Conservation (phyloP, 1,140 invertebrate genomes). For the Danaus plexippus region DNA sequence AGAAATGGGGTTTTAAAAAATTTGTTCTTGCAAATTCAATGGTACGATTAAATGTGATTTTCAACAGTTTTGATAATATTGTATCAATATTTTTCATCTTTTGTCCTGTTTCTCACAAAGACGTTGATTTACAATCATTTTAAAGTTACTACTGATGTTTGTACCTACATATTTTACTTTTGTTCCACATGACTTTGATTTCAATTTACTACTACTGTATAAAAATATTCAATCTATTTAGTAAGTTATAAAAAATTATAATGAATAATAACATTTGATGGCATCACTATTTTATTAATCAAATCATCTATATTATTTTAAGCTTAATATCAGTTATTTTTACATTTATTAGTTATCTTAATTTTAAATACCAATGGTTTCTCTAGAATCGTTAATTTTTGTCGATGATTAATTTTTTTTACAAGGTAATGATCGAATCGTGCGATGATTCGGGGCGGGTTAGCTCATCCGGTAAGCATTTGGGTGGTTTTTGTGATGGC, state of each 20-base stretch:
- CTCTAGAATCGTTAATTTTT: slow-evolving; percentile 54
- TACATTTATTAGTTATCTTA: slow-evolving; percentile 40
- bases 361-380: slow-evolving; percentile 24
- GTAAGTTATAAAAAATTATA: neutral
- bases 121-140: too few species aligned
- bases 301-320: slow-evolving; percentile 2
- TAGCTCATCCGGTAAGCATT: slow-evolving; percentile 66
- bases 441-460: slow-evolving; percentile 58
- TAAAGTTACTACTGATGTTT: too few species aligned
- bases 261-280: too few species aligned
- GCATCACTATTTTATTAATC: neutral
- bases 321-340: slow-evolving; percentile 41
- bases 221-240: neutral
- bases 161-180: too few species aligned
- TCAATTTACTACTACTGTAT: neutral
- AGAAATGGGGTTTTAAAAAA: too few species aligned
- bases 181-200: too few species aligned
- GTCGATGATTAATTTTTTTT: slow-evolving; percentile 63
- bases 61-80: too few species aligned
- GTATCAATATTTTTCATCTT: too few species aligned
- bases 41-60: too few species aligned
- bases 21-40: too few species aligned
- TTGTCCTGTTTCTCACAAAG: too few species aligned
- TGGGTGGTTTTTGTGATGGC: slow-evolving; percentile 63
- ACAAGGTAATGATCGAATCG: slow-evolving; percentile 61